Evolutionary conservation across 2,797 vertebrate species (phyloP).

Genomic region (Diglossa cyanea): DNA sequence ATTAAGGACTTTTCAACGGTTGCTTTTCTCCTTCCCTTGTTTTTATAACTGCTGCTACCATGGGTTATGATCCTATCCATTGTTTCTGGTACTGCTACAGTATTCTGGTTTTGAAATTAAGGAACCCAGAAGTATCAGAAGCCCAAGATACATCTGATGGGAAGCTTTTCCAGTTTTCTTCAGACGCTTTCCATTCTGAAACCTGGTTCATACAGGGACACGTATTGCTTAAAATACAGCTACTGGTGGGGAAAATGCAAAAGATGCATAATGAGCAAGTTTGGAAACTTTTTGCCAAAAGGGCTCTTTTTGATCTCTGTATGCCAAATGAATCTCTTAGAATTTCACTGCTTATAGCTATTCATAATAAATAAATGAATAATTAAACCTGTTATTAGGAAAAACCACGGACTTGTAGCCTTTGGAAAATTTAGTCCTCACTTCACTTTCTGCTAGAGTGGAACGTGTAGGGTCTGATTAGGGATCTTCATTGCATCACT

Average conservation of each 20-base stretch:
- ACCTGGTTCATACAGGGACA: not conserved
- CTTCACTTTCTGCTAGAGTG: not conserved
- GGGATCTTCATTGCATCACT: not conserved
- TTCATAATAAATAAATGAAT: constrained; percentile 35
- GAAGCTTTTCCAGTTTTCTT: not conserved
- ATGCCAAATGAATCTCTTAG: not conserved
- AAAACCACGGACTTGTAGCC: not conserved
- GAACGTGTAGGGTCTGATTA: not conserved
- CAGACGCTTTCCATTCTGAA: not conserved
- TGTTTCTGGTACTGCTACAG: not conserved
- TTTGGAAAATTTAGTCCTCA: not conserved
- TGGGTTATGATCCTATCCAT: not conserved
- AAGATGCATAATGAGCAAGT: constrained; percentile 5
- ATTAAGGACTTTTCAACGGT: not conserved
- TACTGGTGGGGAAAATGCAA: not conserved
- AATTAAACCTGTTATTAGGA: constrained; percentile 1
- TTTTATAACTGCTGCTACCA: not conserved
- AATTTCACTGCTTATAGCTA: constrained; percentile 15
- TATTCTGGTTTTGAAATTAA: not conserved
- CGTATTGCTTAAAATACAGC: not conserved
- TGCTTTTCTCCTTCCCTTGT: not conserved
- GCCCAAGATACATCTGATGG: not conserved
- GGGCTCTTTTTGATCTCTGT: constrained; percentile 40
- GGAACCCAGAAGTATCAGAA: not conserved
- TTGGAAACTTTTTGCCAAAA: constrained; percentile 25